A percentile compares a stretch with the other conserved stretches of the same genome.
Conservation (phyloP, 2,888 invertebrate genomes). For the Watsonalla cultraria region DNA sequence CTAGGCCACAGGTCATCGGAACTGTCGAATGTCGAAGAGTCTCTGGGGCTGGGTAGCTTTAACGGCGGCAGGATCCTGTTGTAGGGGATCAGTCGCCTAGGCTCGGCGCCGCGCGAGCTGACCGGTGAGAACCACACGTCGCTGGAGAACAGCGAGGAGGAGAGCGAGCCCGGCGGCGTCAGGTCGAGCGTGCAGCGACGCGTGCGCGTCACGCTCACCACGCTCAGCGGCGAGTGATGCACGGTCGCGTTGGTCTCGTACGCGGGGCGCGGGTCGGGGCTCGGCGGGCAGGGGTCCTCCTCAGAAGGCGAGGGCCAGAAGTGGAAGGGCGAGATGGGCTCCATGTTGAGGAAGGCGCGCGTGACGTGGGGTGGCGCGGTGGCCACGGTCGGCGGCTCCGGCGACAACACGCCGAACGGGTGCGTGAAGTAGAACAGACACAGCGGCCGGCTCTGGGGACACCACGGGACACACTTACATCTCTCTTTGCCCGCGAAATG, state of each 20-base stretch:
- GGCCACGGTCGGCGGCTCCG: constrained; percentile 56
- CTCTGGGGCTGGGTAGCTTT: constrained; percentile 42
- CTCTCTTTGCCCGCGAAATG: background rate
- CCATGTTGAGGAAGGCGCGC: constrained; percentile 50
- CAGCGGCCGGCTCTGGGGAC: constrained; percentile 62
- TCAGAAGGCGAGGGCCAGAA: constrained; percentile 28
- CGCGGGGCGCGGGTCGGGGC: constrained; percentile 13
- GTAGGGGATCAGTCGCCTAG: constrained; percentile 42
- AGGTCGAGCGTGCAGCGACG: constrained; percentile 30
- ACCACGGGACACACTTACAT: background rate
- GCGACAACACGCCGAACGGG: constrained; percentile 75
- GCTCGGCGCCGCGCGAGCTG: constrained; percentile 29
- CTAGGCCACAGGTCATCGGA: constrained; percentile 49
- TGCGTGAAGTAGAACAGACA: constrained; percentile 78
- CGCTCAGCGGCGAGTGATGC: constrained; percentile 32
- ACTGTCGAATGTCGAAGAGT: constrained; percentile 26
- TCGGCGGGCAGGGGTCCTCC: constrained; percentile 3
- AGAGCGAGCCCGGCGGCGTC: constrained; percentile 34
- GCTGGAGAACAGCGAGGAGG: constrained; percentile 49
- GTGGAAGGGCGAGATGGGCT: constrained; percentile 41
- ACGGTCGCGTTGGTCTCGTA: constrained; percentile 39
- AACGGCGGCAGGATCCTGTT: constrained; percentile 56
- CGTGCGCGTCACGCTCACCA: constrained; percentile 26
- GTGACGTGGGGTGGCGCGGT: constrained; percentile 39
- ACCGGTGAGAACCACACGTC: constrained; percentile 51